phyloP scores from a whole-genome alignment of 2,113 vertebrate genomes.

The Bucco capensis region DNA sequence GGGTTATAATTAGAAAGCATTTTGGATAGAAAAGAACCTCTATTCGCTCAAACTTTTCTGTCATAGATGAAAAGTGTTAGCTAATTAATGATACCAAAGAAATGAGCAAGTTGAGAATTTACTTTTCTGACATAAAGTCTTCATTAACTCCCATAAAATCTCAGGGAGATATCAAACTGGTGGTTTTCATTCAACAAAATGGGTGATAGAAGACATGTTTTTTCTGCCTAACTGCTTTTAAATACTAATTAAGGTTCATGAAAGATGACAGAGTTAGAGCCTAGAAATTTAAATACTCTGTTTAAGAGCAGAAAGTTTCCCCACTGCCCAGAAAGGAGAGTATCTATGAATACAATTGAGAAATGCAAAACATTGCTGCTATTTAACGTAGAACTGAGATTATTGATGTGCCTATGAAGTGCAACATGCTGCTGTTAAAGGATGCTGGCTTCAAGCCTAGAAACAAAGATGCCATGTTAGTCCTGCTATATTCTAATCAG shows the following conservation, averaged over 20 bases:
- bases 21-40: not conserved
- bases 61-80: constrained; percentile 14
- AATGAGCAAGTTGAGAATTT: constrained; percentile 11
- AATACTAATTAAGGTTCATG: not conserved
- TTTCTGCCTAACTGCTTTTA: not conserved
- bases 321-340: not conserved
- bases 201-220: not conserved
- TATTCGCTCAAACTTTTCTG: constrained; percentile 17
- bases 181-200: constrained; percentile 1
- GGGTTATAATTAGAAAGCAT: constrained; percentile 31
- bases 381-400: not conserved
- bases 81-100: constrained; percentile 40
- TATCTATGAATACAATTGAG: not conserved
- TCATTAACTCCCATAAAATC: not conserved
- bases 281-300: not conserved
- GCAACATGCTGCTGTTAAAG: not conserved
- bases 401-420: not conserved
- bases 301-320: not conserved
- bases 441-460: not conserved
- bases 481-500: not conserved
- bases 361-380: not conserved
- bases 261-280: not conserved
- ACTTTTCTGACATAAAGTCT: constrained; percentile 29
- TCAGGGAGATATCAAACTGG: not conserved
- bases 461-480: not conserved